phyloP scores from a whole-genome alignment of 1,140 invertebrate species.

The Philotrypesis tridentata region DNA sequence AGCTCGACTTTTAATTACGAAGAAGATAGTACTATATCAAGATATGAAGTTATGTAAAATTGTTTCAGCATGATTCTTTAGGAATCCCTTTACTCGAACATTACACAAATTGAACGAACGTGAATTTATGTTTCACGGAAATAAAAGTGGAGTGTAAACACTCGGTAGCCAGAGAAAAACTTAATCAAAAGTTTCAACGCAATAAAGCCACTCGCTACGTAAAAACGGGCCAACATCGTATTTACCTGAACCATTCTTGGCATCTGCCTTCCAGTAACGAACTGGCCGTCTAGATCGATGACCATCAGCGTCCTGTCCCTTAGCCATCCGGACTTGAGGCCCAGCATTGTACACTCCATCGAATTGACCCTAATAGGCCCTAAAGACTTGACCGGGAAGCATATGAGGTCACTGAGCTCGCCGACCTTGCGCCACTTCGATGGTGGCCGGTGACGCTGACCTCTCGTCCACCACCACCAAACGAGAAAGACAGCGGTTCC shows the following conservation, averaged over 20 bases:
- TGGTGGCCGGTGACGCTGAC: slow-evolving; percentile 58
- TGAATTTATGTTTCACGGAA: neutral
- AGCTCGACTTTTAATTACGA: neutral
- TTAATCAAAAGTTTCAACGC: too few species aligned
- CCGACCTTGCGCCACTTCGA: slow-evolving; percentile 72
- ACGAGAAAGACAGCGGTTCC: slow-evolving; percentile 63
- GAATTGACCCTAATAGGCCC: slow-evolving; percentile 64
- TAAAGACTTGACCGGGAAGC: slow-evolving; percentile 75
- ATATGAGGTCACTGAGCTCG: slow-evolving; percentile 70
- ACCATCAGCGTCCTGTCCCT: slow-evolving; percentile 74
- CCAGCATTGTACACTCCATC: slow-evolving; percentile 71
- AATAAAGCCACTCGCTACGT: too few species aligned
- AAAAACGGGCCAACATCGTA: too few species aligned
- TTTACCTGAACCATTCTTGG: slow-evolving; percentile 74
- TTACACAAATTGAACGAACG: neutral
- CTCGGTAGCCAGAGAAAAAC: neutral
- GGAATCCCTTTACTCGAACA: neutral
- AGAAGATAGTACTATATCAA: neutral
- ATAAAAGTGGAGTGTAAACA: too few species aligned
- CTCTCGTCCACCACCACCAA: slow-evolving; percentile 65
- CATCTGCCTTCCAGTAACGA: slow-evolving; percentile 73
- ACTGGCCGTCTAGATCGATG: slow-evolving; percentile 71
- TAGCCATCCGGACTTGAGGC: slow-evolving; percentile 72
- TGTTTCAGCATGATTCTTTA: too few species aligned
- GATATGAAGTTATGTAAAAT: neutral